These are phyloP conservation scores for Phanerotoma sp. DNA, from an alignment of 2,888 invertebrate species.

Conservation along the genomic window DNA sequence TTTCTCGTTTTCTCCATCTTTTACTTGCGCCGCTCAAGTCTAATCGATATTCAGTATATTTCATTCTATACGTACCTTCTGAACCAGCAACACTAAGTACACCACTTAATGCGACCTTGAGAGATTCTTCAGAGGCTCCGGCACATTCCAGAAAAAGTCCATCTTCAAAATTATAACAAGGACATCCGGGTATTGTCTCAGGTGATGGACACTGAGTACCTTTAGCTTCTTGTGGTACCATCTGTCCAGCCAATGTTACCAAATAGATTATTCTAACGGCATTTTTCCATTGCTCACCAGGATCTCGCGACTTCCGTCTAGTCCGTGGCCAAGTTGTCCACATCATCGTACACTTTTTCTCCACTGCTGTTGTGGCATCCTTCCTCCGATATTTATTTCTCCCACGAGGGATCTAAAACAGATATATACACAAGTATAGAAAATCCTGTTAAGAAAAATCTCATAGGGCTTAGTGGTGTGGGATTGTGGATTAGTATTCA, in stretches of 20 bases:
- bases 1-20: not conserved
- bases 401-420: not conserved
- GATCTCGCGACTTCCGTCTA: constrained; percentile 52
- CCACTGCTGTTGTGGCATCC: constrained; percentile 42
- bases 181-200: constrained; percentile 79
- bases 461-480: too few relatives aligned
- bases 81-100: constrained; percentile 65
- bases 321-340: constrained; percentile 53
- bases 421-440: not conserved
- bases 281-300: constrained; percentile 31
- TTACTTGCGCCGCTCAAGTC: too few relatives aligned
- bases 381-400: constrained; percentile 22
- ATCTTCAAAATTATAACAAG: constrained; percentile 91
- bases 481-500: too few relatives aligned
- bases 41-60: not conserved
- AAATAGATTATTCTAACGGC: constrained; percentile 42
- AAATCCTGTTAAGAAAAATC: not conserved
- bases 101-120: constrained; percentile 68
- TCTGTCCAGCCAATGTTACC: constrained; percentile 46
- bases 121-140: constrained; percentile 73
- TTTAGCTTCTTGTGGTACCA: constrained; percentile 47
- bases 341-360: constrained; percentile 51
- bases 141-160: constrained; percentile 89
- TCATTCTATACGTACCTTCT: constrained; percentile 55
- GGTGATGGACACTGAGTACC: constrained; percentile 69